phyloP scores from a whole-genome alignment of 2,888 invertebrate genomes.

The Octonoba sinensis region DNA sequence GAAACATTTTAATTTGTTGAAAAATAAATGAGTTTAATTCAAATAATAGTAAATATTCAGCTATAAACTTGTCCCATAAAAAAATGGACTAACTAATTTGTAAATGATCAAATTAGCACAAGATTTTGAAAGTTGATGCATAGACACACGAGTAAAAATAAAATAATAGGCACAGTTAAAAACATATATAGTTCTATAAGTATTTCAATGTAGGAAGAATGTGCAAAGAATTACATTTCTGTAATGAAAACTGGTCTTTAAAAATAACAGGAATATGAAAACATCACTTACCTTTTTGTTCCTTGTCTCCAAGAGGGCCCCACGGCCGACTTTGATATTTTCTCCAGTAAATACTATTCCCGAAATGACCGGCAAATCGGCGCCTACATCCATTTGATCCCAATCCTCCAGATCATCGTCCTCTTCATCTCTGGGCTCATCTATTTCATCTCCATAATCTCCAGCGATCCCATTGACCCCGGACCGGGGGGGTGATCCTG shows the following conservation, averaged over 20 bases:
- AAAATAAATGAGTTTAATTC: too few relatives aligned
- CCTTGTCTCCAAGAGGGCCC: constrained; percentile 61
- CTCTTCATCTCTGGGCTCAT: constrained; percentile 33
- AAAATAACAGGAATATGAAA: too few relatives aligned
- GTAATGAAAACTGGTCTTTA: too few relatives aligned
- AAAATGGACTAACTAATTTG: too few relatives aligned
- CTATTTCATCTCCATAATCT: constrained; percentile 18
- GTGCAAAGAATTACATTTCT: too few relatives aligned
- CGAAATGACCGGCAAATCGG: constrained; percentile 60
- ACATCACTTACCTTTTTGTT: constrained; percentile 65
- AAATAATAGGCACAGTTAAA: neutral
- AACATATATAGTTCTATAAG: too few relatives aligned
- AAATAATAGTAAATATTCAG: too few relatives aligned
- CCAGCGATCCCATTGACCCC: constrained; percentile 29
- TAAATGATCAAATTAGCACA: too few relatives aligned
- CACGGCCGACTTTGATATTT: constrained; percentile 63
- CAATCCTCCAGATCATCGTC: constrained; percentile 62
- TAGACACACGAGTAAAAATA: neutral
- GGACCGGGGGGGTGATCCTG: constrained; percentile 42
- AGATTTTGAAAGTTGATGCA: neutral
- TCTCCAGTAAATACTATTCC: constrained; percentile 66
- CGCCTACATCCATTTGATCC: constrained; percentile 65
- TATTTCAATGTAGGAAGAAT: too few relatives aligned
- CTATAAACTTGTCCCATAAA: too few relatives aligned
- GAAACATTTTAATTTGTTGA: too few relatives aligned